Base-by-base conservation (phyloP, 2,888 invertebrate species). In the Dasysyrphus tricinctus region DNA sequence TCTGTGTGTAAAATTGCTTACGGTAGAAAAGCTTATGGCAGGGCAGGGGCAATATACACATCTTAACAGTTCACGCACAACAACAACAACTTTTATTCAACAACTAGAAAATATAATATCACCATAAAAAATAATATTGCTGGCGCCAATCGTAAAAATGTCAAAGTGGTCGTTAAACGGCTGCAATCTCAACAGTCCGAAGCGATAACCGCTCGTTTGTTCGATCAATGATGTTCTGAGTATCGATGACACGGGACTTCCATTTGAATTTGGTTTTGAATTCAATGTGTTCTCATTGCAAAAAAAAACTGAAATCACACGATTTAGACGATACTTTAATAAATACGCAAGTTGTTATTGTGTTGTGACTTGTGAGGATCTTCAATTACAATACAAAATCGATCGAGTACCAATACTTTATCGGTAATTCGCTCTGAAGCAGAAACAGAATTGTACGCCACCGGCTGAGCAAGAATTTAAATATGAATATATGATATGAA, bases 141-240 rank as follows among this genome's bases (percentile, higher is more conserved):
- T 90, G 90, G 91, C 90, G 91, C 90, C 90, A 90, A 89, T 88
- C 89, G 89, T 91, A 90, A 90, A 90, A 89, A 83, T 83, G 89
- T 89, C 89, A 88, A 90, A 86, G 76, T 80, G 82, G 61, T 88
- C 86, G 80, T 88, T 86, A 88, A 88, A 88, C 74, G 74, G 32
- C 82, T 67, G 75, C 79, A 78, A 85, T 85, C 77, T 56, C 61
- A 39, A 19, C 76, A 74, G 54, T 49, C 56, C 34, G 19, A 42
- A 63, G 80, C 67, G 85, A 85, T 85, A 85, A 85, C 63, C 61
- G 69, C 57, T 42, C 19, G 65, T 51, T 77, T 63, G 42, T n/a
- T 51, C 67, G 80, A 77, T 69, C 44, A 73, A 67, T 42, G 61
- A 61, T 75, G 56, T 77, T 81, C 74, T 63, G 73, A 80, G 80